phyloP scores from a whole-genome alignment of 2,113 vertebrate species.

The Acrocephalus kingi region DNA sequence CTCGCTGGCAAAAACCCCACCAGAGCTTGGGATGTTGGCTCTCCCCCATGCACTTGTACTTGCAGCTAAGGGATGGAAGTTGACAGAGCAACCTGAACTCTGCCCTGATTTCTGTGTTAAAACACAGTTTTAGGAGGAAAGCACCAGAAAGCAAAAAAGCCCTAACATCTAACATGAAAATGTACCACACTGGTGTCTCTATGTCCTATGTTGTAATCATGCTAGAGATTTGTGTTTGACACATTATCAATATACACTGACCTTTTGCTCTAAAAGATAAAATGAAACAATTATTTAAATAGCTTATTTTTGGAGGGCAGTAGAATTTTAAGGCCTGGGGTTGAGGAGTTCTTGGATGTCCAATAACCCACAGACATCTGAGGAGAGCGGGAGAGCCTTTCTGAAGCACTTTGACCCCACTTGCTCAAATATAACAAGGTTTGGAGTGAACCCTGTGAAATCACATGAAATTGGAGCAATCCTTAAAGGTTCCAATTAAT shows the following conservation, averaged over 20 bases:
- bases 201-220: rapidly evolving
- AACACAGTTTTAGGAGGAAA: background rate
- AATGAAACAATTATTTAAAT: background rate
- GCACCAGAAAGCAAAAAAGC: background rate
- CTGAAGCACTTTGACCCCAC: background rate
- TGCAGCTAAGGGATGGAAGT: background rate
- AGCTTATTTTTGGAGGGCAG: background rate
- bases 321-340: background rate
- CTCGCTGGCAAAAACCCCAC: background rate
- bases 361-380: background rate
- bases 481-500: conserved; percentile 19
- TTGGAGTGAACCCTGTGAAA: conserved; percentile 5
- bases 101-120: background rate
- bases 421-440: background rate
- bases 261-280: background rate
- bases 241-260: background rate
- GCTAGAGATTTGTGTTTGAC: background rate
- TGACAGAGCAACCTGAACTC: background rate
- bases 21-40: background rate
- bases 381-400: rapidly evolving
- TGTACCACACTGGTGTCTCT: too few relatives aligned
- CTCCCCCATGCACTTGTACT: too few relatives aligned
- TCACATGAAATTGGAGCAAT: conserved; percentile 1
- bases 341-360: background rate
- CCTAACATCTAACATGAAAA: background rate